A percentile compares a stretch with the other conserved stretches of the same genome.
These are phyloP conservation scores for Mellilla xanthometata DNA, from an alignment of 2,888 invertebrate genomes.

Conservation along the genomic window DNA sequence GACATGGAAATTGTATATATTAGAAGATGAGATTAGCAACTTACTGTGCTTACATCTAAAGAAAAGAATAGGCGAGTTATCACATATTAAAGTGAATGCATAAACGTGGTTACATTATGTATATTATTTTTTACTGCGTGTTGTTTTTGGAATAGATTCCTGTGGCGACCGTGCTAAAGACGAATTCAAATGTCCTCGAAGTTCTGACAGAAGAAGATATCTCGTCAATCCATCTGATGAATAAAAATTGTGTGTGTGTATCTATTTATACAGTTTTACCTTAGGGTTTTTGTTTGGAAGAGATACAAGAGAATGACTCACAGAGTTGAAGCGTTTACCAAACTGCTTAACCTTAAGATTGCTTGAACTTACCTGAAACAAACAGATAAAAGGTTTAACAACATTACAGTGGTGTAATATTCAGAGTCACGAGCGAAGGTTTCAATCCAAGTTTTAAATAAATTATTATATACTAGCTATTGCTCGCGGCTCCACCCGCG, in stretches of 20 bases:
- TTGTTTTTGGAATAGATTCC: conserved; percentile 51
- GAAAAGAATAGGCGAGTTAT: conserved; percentile 62
- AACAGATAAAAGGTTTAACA: conserved; percentile 32
- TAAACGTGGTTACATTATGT: no score
- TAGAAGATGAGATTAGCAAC: no score
- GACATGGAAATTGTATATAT: no score
- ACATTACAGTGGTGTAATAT: background rate
- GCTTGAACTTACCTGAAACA: conserved; percentile 45
- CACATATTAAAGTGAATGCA: conserved; percentile 8
- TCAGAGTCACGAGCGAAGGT: no score
- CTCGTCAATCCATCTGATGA: conserved; percentile 21
- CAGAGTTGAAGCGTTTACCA: background rate
- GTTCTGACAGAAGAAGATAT: conserved; percentile 47
- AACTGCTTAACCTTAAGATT: background rate
- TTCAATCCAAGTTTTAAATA: no score
- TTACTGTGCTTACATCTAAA: no score
- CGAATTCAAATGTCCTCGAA: conserved; percentile 54
- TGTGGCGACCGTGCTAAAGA: conserved; percentile 38
- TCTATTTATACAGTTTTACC: no score
- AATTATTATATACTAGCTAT: no score
- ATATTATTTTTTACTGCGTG: conserved; percentile 29
- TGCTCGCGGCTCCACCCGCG: no score
- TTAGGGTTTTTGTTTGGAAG: no score
- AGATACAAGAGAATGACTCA: conserved; percentile 9
- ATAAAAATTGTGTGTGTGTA: no score